phyloP scores from a whole-genome alignment of 1,140 invertebrate species.

The Amyelois transitella region DNA sequence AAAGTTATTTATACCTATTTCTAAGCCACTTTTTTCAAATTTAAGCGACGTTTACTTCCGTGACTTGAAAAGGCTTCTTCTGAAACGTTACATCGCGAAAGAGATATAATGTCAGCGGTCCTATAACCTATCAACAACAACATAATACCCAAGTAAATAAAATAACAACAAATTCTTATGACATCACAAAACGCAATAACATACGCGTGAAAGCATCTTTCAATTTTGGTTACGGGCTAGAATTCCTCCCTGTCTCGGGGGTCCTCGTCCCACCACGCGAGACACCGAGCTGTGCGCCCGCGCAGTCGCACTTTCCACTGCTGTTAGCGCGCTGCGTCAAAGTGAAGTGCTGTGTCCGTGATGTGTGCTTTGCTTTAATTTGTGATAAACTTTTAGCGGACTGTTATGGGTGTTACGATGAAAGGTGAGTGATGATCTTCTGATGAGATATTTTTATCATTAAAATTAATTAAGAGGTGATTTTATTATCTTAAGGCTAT shows the following conservation, averaged over 20 bases:
- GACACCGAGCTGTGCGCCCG: background rate
- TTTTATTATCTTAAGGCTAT: no score
- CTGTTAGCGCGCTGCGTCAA: slow-evolving; percentile 20
- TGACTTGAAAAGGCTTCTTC: no score
- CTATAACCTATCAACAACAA: no score
- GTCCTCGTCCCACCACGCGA: background rate
- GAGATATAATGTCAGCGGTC: no score
- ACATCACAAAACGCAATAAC: background rate
- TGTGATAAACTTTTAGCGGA: slow-evolving; percentile 36
- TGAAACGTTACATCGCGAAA: no score
- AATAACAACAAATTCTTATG: no score
- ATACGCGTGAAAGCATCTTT: background rate
- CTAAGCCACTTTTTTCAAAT: no score
- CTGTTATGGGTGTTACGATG: slow-evolving; percentile 46
- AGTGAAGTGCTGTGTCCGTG: slow-evolving; percentile 49
- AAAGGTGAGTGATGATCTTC: slow-evolving; percentile 40
- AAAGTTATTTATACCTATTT: no score
- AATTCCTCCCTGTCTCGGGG: background rate
- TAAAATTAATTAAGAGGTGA: no score
- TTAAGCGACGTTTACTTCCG: no score
- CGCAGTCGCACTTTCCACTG: slow-evolving; percentile 31
- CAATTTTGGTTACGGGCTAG: background rate
- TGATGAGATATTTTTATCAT: no score
- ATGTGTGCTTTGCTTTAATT: slow-evolving; percentile 44
- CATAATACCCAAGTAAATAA: no score